Percentiles rank a stretch among this genome's conserved stretches.
phyloP scores from a whole-genome alignment of 2,113 vertebrate species.

The Rhinopomastus cyanomelas region DNA sequence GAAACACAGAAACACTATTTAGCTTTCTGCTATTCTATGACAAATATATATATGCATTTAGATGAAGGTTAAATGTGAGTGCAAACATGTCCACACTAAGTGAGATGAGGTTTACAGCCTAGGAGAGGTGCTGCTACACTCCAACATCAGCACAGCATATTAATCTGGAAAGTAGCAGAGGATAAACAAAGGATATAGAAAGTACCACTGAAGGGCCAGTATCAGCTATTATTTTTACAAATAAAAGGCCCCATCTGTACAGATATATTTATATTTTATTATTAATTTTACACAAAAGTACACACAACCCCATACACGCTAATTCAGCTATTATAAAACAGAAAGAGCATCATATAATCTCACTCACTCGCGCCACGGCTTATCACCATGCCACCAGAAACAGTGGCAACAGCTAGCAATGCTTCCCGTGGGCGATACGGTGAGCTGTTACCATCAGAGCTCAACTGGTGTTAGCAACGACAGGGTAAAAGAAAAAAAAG shows the following conservation, averaged over 20 bases:
- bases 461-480: not conserved
- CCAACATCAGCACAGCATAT: not conserved
- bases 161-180: not conserved
- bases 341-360: not conserved
- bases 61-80: not conserved
- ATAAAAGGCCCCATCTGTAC: not conserved
- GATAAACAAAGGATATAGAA: slow-evolving; percentile 42
- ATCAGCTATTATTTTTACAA: not conserved
- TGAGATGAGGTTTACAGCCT: not conserved
- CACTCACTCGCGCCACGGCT: not conserved
- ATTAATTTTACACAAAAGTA: not conserved
- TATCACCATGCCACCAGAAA: slow-evolving; percentile 23
- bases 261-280: not conserved
- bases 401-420: not conserved
- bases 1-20: not conserved
- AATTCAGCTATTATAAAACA: not conserved
- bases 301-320: not conserved
- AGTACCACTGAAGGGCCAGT: not conserved
- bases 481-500: not conserved
- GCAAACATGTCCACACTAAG: not conserved
- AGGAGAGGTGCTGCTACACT: not conserved
- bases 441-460: not conserved
- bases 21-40: not conserved
- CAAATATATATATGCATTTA: not conserved
- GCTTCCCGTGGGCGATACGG: not conserved